Evolutionary conservation across 2,113 vertebrate genomes (phyloP).

Genomic region (Empidonax alnorum): DNA sequence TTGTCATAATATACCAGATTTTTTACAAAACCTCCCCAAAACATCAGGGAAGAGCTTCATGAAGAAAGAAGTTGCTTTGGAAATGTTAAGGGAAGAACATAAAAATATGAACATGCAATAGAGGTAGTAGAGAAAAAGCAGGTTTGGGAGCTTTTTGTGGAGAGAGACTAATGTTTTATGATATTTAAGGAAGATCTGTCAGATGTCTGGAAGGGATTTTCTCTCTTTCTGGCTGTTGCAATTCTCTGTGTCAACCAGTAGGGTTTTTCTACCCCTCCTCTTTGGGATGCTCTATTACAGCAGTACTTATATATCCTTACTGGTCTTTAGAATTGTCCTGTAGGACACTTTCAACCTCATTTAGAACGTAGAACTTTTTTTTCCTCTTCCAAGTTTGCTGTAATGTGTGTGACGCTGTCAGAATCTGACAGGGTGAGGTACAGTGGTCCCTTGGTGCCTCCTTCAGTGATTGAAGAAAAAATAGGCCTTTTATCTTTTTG

Average conservation of each 20-base stretch:
- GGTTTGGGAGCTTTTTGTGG: neutral
- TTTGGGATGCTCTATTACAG: rapidly evolving
- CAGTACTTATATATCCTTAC: neutral
- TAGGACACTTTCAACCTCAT: neutral
- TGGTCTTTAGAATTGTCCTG: neutral
- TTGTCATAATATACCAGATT: neutral
- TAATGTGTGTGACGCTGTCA: neutral
- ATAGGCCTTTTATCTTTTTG: conserved; percentile 26
- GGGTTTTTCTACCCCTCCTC: neutral
- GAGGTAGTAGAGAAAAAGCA: neutral
- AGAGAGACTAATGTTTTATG: neutral
- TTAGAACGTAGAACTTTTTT: neutral
- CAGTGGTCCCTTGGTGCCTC: neutral
- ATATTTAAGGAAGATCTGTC: neutral
- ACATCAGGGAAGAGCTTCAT: neutral
- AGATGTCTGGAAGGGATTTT: neutral
- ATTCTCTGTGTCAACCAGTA: neutral
- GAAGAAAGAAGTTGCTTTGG: neutral
- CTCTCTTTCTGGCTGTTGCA: neutral
- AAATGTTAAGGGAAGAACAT: neutral
- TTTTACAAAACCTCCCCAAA: neutral
- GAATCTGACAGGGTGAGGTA: neutral
- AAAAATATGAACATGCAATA: neutral
- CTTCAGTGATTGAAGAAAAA: conserved; percentile 6
- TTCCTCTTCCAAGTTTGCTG: neutral